These are phyloP conservation scores for Apostichopus parvimensis DNA, from an alignment of 35 echinoderm and acorn worm species.

Conservation along the genomic window DNA sequence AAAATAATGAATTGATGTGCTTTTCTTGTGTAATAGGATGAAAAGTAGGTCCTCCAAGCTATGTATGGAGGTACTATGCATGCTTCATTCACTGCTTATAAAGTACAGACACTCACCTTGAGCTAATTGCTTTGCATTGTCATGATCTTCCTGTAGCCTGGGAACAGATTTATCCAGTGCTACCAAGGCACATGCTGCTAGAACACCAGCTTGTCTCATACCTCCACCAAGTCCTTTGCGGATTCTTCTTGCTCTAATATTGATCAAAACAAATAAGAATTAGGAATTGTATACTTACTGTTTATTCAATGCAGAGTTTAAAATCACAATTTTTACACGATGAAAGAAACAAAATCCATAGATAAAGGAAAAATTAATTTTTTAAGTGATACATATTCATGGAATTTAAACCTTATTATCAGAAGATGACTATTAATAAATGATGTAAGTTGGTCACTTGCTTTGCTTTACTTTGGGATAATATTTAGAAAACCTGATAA, in stretches of 20 bases:
- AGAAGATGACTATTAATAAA: too few relatives aligned
- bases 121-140: constrained; percentile 87
- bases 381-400: not conserved
- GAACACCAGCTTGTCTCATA: constrained; percentile 89
- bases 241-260: constrained; percentile 55
- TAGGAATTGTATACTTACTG: not conserved
- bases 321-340: not conserved
- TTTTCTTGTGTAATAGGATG: too few relatives aligned
- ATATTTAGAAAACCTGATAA: too few relatives aligned
- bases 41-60: too few relatives aligned
- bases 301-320: not conserved
- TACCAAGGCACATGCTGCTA: constrained; percentile 86
- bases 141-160: constrained; percentile 86
- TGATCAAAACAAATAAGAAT: not conserved
- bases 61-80: too few relatives aligned
- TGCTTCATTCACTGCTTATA: too few relatives aligned
- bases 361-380: not conserved
- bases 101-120: constrained; percentile 65
- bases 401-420: too few relatives aligned
- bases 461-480: too few relatives aligned
- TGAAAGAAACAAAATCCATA: not conserved
- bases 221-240: constrained; percentile 92
- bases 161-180: constrained; percentile 78
- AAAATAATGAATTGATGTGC: too few relatives aligned
- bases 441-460: too few relatives aligned